phyloP scores from a whole-genome alignment of 2,888 invertebrate genomes.

The Holacanthella duospinosa region DNA sequence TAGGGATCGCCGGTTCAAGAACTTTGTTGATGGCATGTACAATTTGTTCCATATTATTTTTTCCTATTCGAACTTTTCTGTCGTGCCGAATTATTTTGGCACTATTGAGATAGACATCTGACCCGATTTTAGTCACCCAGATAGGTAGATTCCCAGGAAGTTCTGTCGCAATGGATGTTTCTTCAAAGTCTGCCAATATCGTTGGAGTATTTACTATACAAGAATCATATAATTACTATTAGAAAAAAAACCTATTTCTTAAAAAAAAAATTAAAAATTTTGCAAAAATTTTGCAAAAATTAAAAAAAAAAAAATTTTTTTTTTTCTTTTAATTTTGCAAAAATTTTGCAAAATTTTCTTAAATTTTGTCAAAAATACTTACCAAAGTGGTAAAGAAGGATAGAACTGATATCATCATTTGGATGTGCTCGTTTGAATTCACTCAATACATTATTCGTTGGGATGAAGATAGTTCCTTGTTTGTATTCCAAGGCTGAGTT shows the following conservation, averaged over 20 bases:
- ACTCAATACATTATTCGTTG: slow-evolving; percentile 77
- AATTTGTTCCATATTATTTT: slow-evolving; percentile 57
- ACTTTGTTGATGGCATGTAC: slow-evolving; percentile 77
- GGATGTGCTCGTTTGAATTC: slow-evolving; percentile 47
- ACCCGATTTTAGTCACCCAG: slow-evolving; percentile 60
- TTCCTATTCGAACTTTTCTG: slow-evolving; percentile 52
- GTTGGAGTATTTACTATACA: slow-evolving; percentile 64
- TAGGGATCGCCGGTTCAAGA: slow-evolving; percentile 56
- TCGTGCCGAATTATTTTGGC: slow-evolving; percentile 58
- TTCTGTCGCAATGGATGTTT: slow-evolving; percentile 62
- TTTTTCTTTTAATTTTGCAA: too few relatives aligned
- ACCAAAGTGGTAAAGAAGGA: slow-evolving; percentile 36
- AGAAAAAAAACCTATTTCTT: background rate
- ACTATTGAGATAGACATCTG: slow-evolving; percentile 76
- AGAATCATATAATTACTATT: slow-evolving; percentile 11
- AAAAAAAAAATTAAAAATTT: too few relatives aligned
- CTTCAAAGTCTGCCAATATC: slow-evolving; percentile 46
- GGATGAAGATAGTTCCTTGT: slow-evolving; percentile 76
- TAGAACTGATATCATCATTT: slow-evolving; percentile 33
- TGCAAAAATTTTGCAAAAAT: too few relatives aligned
- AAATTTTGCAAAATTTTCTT: background rate
- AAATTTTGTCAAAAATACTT: slow-evolving; percentile 5
- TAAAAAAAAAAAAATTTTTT: background rate
- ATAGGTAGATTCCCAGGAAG: slow-evolving; percentile 73
- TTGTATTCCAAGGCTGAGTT: slow-evolving; percentile 59